Evolutionary conservation across 2,113 vertebrate species (phyloP), one percentile per base, ranked within the genome.

Genomic region (Centrocercus urophasianus): DNA sequence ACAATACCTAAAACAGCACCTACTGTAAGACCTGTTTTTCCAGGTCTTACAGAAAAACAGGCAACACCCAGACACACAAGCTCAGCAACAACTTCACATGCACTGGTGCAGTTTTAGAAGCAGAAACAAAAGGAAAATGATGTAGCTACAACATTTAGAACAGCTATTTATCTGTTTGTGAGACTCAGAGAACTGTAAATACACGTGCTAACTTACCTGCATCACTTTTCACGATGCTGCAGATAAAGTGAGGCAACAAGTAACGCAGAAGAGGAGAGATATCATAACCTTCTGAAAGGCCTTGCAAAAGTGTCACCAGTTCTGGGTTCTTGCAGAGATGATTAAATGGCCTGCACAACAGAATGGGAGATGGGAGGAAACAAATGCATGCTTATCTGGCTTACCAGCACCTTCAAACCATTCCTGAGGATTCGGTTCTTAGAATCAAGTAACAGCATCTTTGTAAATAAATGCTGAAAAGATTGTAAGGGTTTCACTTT

Each of bases 231-330:
- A 98, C 34, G 11, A 96, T 59, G 28, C 88, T 27, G 7, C 59
- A 91, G 30, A 99, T 93, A 82, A 99, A 97, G n/a, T 98, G 98
- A 38, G 99, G 99, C 90, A 99, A 97, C 90, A 99, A 95, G 96
- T 99, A 98, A 27, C 45, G 83, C 87, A 99, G 97, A 69, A 99
- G 96, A 69, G 99, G 98, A 81, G 97, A 97, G 81, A 99, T 74
- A 13, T 99, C 98, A 2, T 99, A 98, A 18, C 30, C 50, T 25
- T 86, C 74, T 8, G 98, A 98, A 90, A 99, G 98, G n/a, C 84
- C 90, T 66, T 98, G 98, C 74, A 99, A 92, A 17, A 97, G 96
- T 1, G 83, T 25, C 28, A 98, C 96, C 64, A 99, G 95, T 25
- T 97, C 91, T 13, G 98, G 97, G 85, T 98, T 90, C 6, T 95